A percentile compares a stretch with the other conserved stretches of the same genome.
Conservation (phyloP, 2,113 vertebrate species). For the Holacanthus passer region DNA sequence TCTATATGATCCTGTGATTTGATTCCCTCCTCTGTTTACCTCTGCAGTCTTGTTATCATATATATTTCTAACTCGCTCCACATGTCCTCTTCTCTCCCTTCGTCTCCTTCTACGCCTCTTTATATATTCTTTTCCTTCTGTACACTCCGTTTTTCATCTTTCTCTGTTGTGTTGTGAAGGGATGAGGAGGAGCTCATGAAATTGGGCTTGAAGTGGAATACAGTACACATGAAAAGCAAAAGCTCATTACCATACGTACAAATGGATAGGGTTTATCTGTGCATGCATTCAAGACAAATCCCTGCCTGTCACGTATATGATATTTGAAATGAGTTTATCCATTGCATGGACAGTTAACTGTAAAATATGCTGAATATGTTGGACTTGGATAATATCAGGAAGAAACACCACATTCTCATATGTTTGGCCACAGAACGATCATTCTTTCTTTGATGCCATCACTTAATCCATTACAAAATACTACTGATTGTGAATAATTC, state of each 20-base stretch:
- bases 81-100: neutral
- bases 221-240: neutral
- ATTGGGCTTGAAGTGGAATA: neutral
- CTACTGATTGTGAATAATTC: conserved; percentile 2
- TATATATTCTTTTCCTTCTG: neutral
- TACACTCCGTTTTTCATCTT: neutral
- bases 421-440: too few relatives aligned
- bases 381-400: neutral
- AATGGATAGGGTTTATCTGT: neutral
- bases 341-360: neutral
- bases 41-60: neutral
- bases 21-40: neutral
- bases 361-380: neutral
- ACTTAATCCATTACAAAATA: neutral
- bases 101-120: neutral
- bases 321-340: neutral
- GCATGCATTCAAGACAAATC: neutral
- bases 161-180: neutral
- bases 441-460: neutral
- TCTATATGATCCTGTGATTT: neutral
- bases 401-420: neutral
- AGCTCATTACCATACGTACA: neutral
- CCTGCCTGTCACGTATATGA: neutral
- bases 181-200: neutral
- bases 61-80: neutral